phyloP scores from a whole-genome alignment of 2,888 invertebrate genomes.

The Masnerella sp. region DNA sequence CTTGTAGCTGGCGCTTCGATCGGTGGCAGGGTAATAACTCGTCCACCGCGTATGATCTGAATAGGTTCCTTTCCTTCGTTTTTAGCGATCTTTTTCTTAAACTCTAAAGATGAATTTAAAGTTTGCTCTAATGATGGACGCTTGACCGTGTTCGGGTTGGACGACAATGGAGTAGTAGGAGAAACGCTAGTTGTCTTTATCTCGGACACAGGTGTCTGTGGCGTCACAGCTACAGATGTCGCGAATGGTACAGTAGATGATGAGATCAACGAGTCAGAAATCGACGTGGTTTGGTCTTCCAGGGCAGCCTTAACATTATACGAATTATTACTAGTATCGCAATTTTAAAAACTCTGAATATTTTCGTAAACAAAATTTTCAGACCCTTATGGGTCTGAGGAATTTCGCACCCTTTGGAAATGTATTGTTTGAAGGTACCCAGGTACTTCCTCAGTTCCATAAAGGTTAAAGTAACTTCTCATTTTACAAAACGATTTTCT shows the following conservation, averaged over 20 bases:
- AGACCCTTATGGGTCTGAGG: too few species aligned
- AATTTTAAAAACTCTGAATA: too few species aligned
- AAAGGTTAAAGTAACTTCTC: too few species aligned
- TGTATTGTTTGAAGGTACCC: too few species aligned
- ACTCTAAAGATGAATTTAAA: not conserved
- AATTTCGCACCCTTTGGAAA: too few species aligned
- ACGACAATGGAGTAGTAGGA: not conserved
- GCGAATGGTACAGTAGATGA: conserved; percentile 49
- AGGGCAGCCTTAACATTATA: conserved; percentile 66
- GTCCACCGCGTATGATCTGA: conserved; percentile 87
- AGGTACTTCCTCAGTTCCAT: too few species aligned
- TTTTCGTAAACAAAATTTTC: too few species aligned
- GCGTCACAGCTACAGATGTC: conserved; percentile 1
- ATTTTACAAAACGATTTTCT: too few species aligned
- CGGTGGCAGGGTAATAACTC: conserved; percentile 88
- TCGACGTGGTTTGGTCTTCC: conserved; percentile 34
- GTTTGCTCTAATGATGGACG: not conserved
- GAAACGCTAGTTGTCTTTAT: not conserved
- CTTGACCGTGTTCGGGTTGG: not conserved
- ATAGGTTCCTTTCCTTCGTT: conserved; percentile 80
- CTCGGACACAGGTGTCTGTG: not conserved
- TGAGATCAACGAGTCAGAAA: conserved; percentile 62
- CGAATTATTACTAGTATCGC: too few species aligned
- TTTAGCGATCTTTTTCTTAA: conserved; percentile 68
- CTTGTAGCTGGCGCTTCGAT: conserved; percentile 90